Evolutionary conservation across 2,888 invertebrate species (phyloP), one percentile per base, ranked within the genome.

Genomic region (Muscina levida): DNA sequence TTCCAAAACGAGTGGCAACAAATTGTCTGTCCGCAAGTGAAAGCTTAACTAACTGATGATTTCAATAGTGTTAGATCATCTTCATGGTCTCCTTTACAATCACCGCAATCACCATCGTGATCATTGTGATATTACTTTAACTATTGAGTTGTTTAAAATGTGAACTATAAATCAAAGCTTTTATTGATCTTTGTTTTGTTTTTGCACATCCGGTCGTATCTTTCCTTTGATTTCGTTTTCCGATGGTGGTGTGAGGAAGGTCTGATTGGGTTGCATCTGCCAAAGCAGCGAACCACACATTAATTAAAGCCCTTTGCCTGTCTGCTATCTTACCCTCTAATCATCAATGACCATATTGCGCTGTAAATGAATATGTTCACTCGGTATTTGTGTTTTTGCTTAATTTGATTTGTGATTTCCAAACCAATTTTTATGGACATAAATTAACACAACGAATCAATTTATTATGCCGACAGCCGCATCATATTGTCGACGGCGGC

Each of bases 391-490:
- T n/a, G n/a, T n/a, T n/a, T n/a, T n/a, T n/a, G 59, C 48, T 46
- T 56, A 44, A 66, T 66, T 73, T 66, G 19, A 66, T 56, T 66
- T 72, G 42, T 10, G 37, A 46, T 65, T 56, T 66, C 53, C 62
- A 59, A 77, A 72, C 71, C 53, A 70, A 67, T 56, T 75, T 75
- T 59, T 70, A 65, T 68, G 65, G 39, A 42, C 42, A 26, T 46
- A 74, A 77, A 74, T 81, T 77, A 72, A 81, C 53, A 74, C 74
- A 77, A 74, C 74, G 71, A 81, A 77, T 77, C 66, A 67, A 70
- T 76, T 72, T 70, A 57, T 44, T 48, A 26, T 13, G 77, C 57
- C 73, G 73, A 31, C 59, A 68, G 8, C 31, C 31, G 8, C 31
- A 31, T 31, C 31, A 31, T 31, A 31, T 31, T 31, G 31, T 5